phyloP scores from a whole-genome alignment of 2,888 invertebrate species.

The Dolichomitus sp. region DNA sequence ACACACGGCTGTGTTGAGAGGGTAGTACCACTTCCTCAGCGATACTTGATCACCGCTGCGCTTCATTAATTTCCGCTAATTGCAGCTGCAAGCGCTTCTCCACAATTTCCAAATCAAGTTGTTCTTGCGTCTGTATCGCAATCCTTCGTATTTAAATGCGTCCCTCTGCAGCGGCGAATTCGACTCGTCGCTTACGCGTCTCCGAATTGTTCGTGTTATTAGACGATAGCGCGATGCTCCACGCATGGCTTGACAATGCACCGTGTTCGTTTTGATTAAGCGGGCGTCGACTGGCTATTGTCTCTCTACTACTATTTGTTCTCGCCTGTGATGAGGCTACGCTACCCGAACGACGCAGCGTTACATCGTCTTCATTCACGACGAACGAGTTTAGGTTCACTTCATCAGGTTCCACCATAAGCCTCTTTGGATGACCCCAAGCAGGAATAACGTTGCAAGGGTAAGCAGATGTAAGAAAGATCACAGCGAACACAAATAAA shows the following conservation, averaged over 20 bases:
- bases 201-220: not conserved
- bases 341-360: not conserved
- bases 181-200: not conserved
- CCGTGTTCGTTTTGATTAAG: not conserved
- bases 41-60: no score
- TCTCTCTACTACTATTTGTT: not conserved
- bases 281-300: not conserved
- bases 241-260: not conserved
- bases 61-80: no score
- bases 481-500: not conserved
- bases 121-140: not conserved
- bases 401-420: no score
- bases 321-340: not conserved
- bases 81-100: no score
- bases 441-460: not conserved
- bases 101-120: no score
- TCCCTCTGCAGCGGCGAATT: constrained; percentile 1
- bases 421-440: not conserved
- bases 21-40: no score
- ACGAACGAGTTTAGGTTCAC: no score
- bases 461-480: not conserved
- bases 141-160: not conserved
- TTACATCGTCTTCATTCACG: not conserved
- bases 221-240: not conserved
- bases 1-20: no score